Base-by-base conservation (phyloP, 2,888 invertebrate species). In the Yponomeuta evonymella region DNA sequence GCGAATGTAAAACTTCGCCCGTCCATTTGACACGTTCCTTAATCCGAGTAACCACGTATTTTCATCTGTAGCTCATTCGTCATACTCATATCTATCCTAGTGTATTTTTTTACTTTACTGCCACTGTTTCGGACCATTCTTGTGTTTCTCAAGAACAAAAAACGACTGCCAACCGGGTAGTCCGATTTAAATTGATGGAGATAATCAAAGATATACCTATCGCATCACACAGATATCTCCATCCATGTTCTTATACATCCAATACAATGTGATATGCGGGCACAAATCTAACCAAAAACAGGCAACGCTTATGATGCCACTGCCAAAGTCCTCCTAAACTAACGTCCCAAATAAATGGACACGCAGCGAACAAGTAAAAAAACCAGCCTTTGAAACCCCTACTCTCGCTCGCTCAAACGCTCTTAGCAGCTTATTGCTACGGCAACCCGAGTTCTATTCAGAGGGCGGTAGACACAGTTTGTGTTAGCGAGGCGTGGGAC, bases 351-450 rank as follows among this genome's bases (percentile, higher is more conserved):
- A 12, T 29, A 33, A 66, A 29, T 29, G 33, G 29, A 12, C 29
- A 66, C 65, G n/a, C 5, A 29, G 8, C 33, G 33, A 4, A 12
- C 12, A 30, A 8, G 29, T 33, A 29, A 12, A 23, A 63, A 63
- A 63, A 23, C 8, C 15, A 63, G 23, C 63, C n/a, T 23, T 72
- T 72, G 62, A 36, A 69, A 67, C 51, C 67, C 58, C 51, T 70
- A 65, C 36, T 65, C 48, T 83, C 84, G 83, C 81, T 88, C 82
- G 36, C 36, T 36, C 36, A 36, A 84, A 88, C 51, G 72, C 51
- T 29, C 64, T 64, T 48, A 30, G 6, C 12, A 8, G 29, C 30
- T 3, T 33, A 5, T 66, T 66, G 65, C 2, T 12, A 33, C 33
- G 29, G 65, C 65, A 66, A 12, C 30, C 33, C 5, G 29, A 29